phyloP scores from a whole-genome alignment of 2,888 invertebrate genomes.

The Apamea anceps region DNA sequence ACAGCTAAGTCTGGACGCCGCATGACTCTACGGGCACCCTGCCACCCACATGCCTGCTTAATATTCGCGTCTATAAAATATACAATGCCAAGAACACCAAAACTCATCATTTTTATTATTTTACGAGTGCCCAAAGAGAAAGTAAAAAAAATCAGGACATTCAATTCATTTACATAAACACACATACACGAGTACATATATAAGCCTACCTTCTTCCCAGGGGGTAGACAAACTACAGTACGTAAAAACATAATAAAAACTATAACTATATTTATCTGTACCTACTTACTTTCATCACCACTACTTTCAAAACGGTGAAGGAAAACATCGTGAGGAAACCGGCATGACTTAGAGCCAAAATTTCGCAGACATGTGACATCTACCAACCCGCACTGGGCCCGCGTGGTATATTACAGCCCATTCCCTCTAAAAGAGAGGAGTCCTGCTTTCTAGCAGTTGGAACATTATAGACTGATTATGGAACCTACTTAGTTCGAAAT shows the following conservation, averaged over 20 bases:
- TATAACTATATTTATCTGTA: background rate
- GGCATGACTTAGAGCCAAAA: no score
- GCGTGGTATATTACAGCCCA: no score
- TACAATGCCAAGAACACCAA: slow-evolving; percentile 1
- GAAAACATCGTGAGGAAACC: no score
- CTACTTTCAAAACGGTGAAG: no score
- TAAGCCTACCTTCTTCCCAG: background rate
- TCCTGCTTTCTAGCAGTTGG: no score
- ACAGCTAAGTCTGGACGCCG: slow-evolving; percentile 13
- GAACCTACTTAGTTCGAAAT: background rate
- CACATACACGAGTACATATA: background rate
- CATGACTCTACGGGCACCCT: slow-evolving; percentile 4
- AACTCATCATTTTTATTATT: slow-evolving; percentile 4
- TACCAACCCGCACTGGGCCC: no score
- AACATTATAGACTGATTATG: no score
- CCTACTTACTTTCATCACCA: no score
- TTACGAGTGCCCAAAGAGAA: slow-evolving; percentile 18
- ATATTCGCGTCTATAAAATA: slow-evolving; percentile 36
- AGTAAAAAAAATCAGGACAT: background rate
- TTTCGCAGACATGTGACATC: no score
- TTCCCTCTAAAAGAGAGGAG: no score
- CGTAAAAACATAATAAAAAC: background rate
- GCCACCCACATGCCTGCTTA: slow-evolving; percentile 27
- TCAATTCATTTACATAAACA: background rate
- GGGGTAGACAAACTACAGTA: background rate